Base-by-base conservation (phyloP, 2,888 invertebrate species). In the Pseudanteris insignis region DNA sequence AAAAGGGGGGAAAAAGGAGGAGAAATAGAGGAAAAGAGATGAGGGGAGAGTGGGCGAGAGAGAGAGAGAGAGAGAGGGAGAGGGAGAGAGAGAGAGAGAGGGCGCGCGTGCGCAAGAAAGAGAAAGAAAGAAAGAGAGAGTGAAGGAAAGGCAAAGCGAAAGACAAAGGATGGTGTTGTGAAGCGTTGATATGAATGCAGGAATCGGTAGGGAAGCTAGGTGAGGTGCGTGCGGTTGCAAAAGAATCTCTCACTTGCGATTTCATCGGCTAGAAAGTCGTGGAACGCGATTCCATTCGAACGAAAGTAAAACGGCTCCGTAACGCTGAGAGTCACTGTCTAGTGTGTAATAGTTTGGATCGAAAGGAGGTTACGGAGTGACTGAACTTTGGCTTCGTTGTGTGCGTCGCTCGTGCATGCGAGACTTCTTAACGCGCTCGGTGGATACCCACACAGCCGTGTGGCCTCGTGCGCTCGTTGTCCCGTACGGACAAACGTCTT, bases 281-380 rank as follows among this genome's bases (percentile, higher is more conserved):
- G n/a, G n/a, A n/a, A n/a, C 63, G 55, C 55, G 60, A 64, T 57
- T 51, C 51, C 50, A 43, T 46, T 54, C 34, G 70, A 73, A 73
- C 69, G 73, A 73, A 73, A 74, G 71, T 72, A 72, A 73, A 71
- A 72, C 67, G 64, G 55, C 36, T 51, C 28, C 34, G 50, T 41
- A 13, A 63, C 26, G 68, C 64, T 78, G 77, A 78, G 78, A 72
- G 66, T 66, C 78, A 69, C 77, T 78, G 77, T 55, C 64, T 73
- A 73, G 75, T 76, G 77, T 78, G 78, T 79, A 79, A 79, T 79
- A 79, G 78, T 79, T 79, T 79, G 78, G 78, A 79, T 79, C 71
- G 79, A 78, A 79, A 79, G 79, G 79, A 79, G 79, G 79, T 78
- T 79, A 79, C 76, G 73, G 73, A 79, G 79, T 79, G 79, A 79